These are phyloP conservation scores for Drosophila putrida DNA, from an alignment of 2,888 invertebrate genomes.

Conservation along the genomic window DNA sequence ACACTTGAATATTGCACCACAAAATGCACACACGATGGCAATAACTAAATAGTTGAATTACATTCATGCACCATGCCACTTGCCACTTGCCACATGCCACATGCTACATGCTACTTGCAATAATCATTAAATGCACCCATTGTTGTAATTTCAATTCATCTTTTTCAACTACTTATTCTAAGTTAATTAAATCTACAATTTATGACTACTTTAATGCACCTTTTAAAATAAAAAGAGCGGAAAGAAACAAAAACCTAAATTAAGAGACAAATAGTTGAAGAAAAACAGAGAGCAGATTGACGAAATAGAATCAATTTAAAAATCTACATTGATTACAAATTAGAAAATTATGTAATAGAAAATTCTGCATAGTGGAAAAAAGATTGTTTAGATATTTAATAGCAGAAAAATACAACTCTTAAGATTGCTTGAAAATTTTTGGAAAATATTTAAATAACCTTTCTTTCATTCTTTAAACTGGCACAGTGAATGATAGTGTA, in stretches of 20 bases:
- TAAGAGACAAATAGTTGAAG: not conserved
- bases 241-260: not conserved
- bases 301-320: too few species aligned
- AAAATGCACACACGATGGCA: constrained; percentile 59
- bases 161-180: not conserved
- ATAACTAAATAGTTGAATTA: constrained; percentile 41
- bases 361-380: too few species aligned
- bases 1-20: constrained; percentile 64
- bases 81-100: constrained; percentile 24
- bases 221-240: not conserved
- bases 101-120: constrained; percentile 29
- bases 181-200: not conserved
- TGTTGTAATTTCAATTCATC: constrained; percentile 23
- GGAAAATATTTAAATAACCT: too few species aligned
- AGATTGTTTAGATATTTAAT: too few species aligned
- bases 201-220: not conserved
- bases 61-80: constrained; percentile 33
- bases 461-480: too few species aligned
- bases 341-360: too few species aligned
- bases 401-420: too few species aligned
- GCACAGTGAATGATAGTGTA: too few species aligned
- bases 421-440: too few species aligned
- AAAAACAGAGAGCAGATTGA: not conserved
- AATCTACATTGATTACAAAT: too few species aligned
- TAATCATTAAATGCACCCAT: constrained; percentile 46